Percentiles rank a stretch among this genome's conserved stretches.
Evolutionary conservation across 2,888 invertebrate species (phyloP).

Genomic region (Drosophila basisetae): DNA sequence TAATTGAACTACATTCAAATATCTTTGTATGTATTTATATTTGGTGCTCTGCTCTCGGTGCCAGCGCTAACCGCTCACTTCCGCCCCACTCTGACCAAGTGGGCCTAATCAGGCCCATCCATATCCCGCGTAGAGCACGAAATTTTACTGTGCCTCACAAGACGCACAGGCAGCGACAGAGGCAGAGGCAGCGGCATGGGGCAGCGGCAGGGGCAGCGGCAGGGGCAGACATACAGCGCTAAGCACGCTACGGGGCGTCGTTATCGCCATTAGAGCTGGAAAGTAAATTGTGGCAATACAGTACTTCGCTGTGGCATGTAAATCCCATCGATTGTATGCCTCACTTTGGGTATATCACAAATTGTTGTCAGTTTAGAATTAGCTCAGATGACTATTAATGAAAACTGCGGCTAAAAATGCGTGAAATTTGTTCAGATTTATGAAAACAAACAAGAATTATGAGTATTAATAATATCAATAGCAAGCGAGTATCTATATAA

Average conservation of each 20-base stretch:
- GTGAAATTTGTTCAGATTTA: not conserved
- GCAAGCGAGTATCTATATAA: not conserved
- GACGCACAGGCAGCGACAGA: conserved; percentile 17
- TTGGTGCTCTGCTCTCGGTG: conserved; percentile 11
- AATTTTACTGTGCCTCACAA: conserved; percentile 44
- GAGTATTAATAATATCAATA: not conserved
- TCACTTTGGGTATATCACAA: conserved; percentile 18
- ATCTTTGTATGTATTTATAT: conserved; percentile 5
- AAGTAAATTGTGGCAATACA: conserved; percentile 68
- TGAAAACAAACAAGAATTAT: not conserved
- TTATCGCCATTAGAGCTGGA: conserved; percentile 58
- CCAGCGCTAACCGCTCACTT: conserved; percentile 69
- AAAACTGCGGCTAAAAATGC: not conserved
- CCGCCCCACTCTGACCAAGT: conserved; percentile 54
- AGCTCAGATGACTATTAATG: not conserved
- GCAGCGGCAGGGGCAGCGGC: not conserved
- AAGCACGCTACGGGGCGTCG: conserved; percentile 52
- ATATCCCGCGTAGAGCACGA: conserved; percentile 14
- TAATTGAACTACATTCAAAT: conserved; percentile 62
- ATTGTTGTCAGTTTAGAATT: not conserved
- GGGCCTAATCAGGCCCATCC: conserved; percentile 58
- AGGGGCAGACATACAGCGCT: conserved; percentile 13
- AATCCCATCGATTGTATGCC: conserved; percentile 43
- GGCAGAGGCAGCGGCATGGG: not conserved
- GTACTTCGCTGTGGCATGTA: conserved; percentile 48